A percentile compares a stretch with the other conserved stretches of the same genome.
phyloP scores from a whole-genome alignment of 2,888 invertebrate species.

The Sesia apiformis region DNA sequence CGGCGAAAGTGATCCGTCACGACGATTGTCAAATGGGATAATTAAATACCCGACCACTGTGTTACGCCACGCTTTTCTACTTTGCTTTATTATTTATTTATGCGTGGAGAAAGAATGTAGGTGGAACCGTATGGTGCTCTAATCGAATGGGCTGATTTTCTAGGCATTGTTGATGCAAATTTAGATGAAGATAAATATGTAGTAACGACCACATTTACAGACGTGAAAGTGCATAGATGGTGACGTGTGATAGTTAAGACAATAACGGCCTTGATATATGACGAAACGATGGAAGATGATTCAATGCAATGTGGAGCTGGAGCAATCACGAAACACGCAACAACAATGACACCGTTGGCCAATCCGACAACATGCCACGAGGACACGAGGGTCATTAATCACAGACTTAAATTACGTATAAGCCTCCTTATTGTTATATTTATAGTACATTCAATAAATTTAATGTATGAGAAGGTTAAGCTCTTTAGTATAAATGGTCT shows the following conservation, averaged over 20 bases:
- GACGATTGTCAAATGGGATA: constrained; percentile 29
- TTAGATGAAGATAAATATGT: background rate
- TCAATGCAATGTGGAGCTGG: constrained; percentile 24
- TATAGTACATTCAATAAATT: constrained; percentile 16
- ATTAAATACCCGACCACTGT: constrained; percentile 38
- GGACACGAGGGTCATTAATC: constrained; percentile 37
- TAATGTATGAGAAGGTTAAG: constrained; percentile 11
- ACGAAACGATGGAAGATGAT: constrained; percentile 30
- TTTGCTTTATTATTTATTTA: constrained; percentile 3
- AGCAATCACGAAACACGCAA: constrained; percentile 22
- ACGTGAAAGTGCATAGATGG: constrained; percentile 38
- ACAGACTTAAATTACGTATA: constrained; percentile 20
- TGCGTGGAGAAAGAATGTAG: constrained; percentile 5
- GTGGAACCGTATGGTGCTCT: background rate
- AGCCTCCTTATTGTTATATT: constrained; percentile 23
- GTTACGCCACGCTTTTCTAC: constrained; percentile 23
- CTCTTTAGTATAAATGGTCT: constrained; percentile 10
- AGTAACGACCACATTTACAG: constrained; percentile 10
- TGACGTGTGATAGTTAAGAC: constrained; percentile 46
- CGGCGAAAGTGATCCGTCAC: constrained; percentile 48
- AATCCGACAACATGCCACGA: constrained; percentile 19
- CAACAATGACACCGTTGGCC: constrained; percentile 31
- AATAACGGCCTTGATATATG: constrained; percentile 41
- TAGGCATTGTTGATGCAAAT: background rate
- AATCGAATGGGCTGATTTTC: constrained; percentile 2